Evolutionary conservation across 2,888 invertebrate genomes (phyloP).

Genomic region (Drosophila prolongata): DNA sequence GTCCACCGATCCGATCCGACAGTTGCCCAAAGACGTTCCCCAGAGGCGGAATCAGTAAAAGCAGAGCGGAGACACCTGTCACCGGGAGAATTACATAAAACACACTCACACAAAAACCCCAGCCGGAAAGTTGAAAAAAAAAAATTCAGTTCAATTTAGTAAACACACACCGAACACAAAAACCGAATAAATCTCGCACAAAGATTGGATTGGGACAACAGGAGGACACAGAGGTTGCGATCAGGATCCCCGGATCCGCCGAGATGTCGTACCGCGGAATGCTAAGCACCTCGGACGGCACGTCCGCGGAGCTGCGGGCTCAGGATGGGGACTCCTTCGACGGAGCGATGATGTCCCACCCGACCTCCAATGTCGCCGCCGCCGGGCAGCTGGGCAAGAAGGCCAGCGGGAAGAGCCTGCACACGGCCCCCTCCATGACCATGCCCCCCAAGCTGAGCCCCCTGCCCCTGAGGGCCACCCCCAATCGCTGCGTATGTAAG

Average conservation of each 20-base stretch:
- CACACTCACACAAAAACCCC: not conserved
- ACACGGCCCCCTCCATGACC: conserved; percentile 1
- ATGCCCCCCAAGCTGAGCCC: not conserved
- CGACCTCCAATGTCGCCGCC: not conserved
- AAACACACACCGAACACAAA: not conserved
- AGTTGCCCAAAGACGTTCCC: conserved; percentile 33
- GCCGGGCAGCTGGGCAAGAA: not conserved
- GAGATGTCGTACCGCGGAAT: conserved; percentile 67
- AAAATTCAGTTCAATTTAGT: not conserved
- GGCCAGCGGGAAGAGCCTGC: not conserved
- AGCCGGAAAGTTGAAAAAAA: not conserved
- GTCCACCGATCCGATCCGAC: conserved; percentile 27
- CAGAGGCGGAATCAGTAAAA: conserved; percentile 27
- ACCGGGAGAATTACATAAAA: conserved; percentile 37
- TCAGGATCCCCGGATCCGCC: not conserved
- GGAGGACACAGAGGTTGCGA: not conserved
- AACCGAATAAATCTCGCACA: not conserved
- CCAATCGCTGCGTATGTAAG: conserved; percentile 6
- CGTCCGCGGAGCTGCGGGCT: not conserved
- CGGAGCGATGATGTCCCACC: conserved; percentile 36
- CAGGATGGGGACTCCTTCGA: conserved; percentile 59
- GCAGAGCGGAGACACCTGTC: conserved; percentile 31
- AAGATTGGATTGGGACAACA: not conserved
- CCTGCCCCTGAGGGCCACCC: not conserved
- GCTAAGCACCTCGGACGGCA: conserved; percentile 37